Evolutionary conservation across 2,797 vertebrate species (phyloP).

Genomic region (Sebastes variabilis): DNA sequence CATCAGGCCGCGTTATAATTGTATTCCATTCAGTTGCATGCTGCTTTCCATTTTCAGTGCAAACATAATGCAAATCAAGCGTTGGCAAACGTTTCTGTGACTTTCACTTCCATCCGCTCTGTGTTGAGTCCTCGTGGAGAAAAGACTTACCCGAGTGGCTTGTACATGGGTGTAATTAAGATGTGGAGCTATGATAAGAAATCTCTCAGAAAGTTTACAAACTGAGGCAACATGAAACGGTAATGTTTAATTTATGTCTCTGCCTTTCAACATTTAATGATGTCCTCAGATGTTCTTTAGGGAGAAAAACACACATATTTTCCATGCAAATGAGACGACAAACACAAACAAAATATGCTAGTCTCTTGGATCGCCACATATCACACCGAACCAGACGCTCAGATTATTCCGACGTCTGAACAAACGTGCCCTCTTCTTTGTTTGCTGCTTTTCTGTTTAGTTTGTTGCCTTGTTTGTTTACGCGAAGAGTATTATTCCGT

Average conservation of each 20-base stretch:
- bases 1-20: not conserved
- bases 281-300: slow-evolving; percentile 66
- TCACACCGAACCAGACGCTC: slow-evolving; percentile 60
- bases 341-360: slow-evolving; percentile 72
- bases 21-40: not conserved
- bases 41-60: not conserved
- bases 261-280: slow-evolving; percentile 70
- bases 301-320: slow-evolving; percentile 60
- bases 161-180: slow-evolving; percentile 54
- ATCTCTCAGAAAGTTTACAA: slow-evolving; percentile 59
- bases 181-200: slow-evolving; percentile 39
- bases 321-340: slow-evolving; percentile 71
- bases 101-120: slow-evolving; percentile 12
- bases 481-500: slow-evolving; percentile 29
- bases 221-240: slow-evolving; percentile 48
- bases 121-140: slow-evolving; percentile 11
- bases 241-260: slow-evolving; percentile 68
- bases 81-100: slow-evolving; percentile 15
- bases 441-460: slow-evolving; percentile 55
- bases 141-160: slow-evolving; percentile 23
- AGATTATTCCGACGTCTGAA: slow-evolving; percentile 60
- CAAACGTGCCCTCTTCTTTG: slow-evolving; percentile 61
- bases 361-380: slow-evolving; percentile 59
- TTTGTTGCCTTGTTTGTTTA: slow-evolving; percentile 58
- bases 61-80: slow-evolving; percentile 18